Base-by-base conservation (phyloP, 2,113 vertebrate species). In the Xerus inauris region DNA sequence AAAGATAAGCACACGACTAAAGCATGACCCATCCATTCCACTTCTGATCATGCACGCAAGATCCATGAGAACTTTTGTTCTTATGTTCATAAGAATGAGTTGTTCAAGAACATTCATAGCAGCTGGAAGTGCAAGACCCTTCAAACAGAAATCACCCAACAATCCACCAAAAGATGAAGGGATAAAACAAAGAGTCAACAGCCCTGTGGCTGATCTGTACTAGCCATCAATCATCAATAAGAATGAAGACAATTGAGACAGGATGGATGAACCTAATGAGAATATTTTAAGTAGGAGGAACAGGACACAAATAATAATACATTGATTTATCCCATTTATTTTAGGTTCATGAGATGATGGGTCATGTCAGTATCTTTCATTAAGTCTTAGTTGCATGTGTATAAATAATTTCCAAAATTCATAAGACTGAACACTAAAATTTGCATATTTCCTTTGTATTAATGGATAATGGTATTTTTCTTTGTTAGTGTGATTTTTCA, bases 121-220 rank as follows among this genome's bases (percentile, higher is more conserved):
- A 59, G 14, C 8, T 17, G 16, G 51, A 79, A 75, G 79, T 19
- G 5, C n/a, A 77, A 73, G 17, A 82, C 4, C 11, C 35, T 54
- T 40, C 54, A 62, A 45, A 14, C 5, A 84, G 35, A 71, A 49
- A 51, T 42, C 87, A 87, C 26, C 3, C 40, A 86, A 80, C 5
- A 4, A 8, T 19, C 76, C 20, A 79, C 32, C 38, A 57, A 13
- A 40, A 54, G 24, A 84, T 67, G 49, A 62, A 54, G 3, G 3
- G 4, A 24, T 47, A 38, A 57, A 42, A 49, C 6, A 30, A 3
- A 69, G 8, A 32, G 40, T 20, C 9, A 47, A 35, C 57, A 47
- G 3, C 28, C n/a, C 16, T 17, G 1, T 54, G 30, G 22, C 13
- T 45, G 14, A 20, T 1, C 0, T 38, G 22, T 3, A 6, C 13